Evolutionary conservation across 2,888 invertebrate genomes (phyloP), one percentile per base, ranked within the genome.

Genomic region (Aplocera efformata): DNA sequence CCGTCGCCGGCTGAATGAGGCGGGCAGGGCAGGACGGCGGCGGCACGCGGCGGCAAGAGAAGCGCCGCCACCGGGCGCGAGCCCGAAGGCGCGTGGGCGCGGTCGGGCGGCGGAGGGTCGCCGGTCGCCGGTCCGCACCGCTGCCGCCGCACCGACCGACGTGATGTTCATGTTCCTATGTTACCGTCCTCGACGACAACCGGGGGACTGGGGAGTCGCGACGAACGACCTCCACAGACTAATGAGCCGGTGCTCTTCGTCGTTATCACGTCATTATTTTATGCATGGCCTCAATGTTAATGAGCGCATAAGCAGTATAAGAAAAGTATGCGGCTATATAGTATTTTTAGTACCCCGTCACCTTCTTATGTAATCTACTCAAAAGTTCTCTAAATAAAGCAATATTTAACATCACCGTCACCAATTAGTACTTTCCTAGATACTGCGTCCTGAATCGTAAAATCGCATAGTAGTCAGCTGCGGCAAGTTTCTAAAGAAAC

Each of bases 1-100:
- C 70, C 79, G 85, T 75, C 81, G 79, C 75, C 76, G 81, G 73
- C 73, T 71, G 85, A 85, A 79, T 85, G 86, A 83, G 75, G 70
- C 68, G 66, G 56, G 55, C 51, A 22, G 17, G 50, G 41, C 56
- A 56, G 42, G 56, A 45, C 54, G 56, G 53, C 60, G 52, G 55
- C 36, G 33, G 44, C 58, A 61, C 54, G 47, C 57, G 57, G 50
- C 41, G 73, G 57, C 72, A 60, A 49, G 42, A 46, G 43, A 40
- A 60, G 67, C 67, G 63, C 60, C 73, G 69, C 64, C 63, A 69
- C 63, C 66, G 67, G 62, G 58, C 55, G 40, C 48, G 53, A 53
- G 61, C 64, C 64, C 61, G 70, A 67, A 73, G 76, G 75, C 69
- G 78, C 72, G 81, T 69, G 77, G 76, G 80, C 66, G 79, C 74